Evolutionary conservation across 2,888 invertebrate species (phyloP).

Genomic region (Patella pellucida): DNA sequence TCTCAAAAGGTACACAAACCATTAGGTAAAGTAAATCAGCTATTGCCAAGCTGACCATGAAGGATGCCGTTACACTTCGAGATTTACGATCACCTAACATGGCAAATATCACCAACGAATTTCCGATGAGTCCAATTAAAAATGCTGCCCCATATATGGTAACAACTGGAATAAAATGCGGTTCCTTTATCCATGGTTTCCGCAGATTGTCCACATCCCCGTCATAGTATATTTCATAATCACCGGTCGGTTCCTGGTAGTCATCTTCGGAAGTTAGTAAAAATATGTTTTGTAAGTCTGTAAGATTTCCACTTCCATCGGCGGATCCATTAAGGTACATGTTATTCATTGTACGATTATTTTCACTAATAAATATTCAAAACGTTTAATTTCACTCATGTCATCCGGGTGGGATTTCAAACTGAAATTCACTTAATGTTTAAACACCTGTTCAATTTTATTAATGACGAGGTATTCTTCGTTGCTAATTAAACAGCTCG

Average conservation of each 20-base stretch:
- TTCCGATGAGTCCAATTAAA: conserved; percentile 71
- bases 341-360: too few species aligned
- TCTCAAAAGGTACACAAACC: conserved; percentile 72
- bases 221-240: conserved; percentile 39
- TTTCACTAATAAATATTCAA: too few species aligned
- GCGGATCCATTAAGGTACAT: too few species aligned
- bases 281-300: too few species aligned
- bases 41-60: conserved; percentile 62
- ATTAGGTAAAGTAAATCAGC: conserved; percentile 72
- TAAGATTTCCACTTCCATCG: too few species aligned
- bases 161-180: conserved; percentile 49
- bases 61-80: conserved; percentile 63
- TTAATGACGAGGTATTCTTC: too few species aligned
- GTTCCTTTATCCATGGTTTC: conserved; percentile 49
- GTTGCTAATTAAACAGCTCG: too few species aligned
- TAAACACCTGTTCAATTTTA: too few species aligned
- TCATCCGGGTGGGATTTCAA: too few species aligned
- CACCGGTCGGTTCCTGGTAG: conserved; percentile 1
- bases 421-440: too few species aligned
- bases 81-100: conserved; percentile 69
- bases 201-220: conserved; percentile 46
- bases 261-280: too few species aligned
- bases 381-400: too few species aligned
- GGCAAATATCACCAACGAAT: conserved; percentile 71
- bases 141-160: conserved; percentile 59